Conservation (phyloP, 2,888 invertebrate genomes). For the Caenorhabditis macrosperma region DNA sequence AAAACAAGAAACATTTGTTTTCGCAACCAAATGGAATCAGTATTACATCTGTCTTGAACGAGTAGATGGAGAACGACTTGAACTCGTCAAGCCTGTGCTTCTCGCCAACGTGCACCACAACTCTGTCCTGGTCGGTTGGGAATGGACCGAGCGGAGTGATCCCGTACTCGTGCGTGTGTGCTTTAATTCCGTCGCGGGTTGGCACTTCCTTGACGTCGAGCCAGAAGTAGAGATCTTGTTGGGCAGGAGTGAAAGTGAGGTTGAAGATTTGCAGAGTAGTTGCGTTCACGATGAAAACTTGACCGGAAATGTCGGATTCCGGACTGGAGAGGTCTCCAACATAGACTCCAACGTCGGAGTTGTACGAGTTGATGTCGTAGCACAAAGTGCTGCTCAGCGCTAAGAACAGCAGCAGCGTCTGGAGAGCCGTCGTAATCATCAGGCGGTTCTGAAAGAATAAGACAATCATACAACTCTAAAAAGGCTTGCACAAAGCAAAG, state of each 20-base stretch:
- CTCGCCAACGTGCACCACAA: conserved; percentile 77
- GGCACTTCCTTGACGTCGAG: conserved; percentile 71
- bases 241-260: conserved; percentile 78
- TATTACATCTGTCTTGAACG: conserved; percentile 51
- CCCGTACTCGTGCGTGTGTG: conserved; percentile 77
- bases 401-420: background rate
- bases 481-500: background rate
- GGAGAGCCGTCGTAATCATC: conserved; percentile 29
- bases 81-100: conserved; percentile 73
- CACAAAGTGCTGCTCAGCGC: conserved; percentile 1
- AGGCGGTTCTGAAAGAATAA: conserved; percentile 29
- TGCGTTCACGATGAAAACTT: conserved; percentile 78
- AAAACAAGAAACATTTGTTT: too few relatives aligned
- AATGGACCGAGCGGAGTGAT: conserved; percentile 74
- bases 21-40: too few relatives aligned
- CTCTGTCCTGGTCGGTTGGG: conserved; percentile 68
- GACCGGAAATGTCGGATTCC: conserved; percentile 65
- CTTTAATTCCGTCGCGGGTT: conserved; percentile 73
- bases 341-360: conserved; percentile 73
- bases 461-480: background rate
- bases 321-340: conserved; percentile 70
- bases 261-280: conserved; percentile 79
- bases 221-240: conserved; percentile 79
- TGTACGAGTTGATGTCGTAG: conserved; percentile 66
- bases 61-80: conserved; percentile 77